Conservation (phyloP, 2,797 vertebrate species). For the Champsocephalus gunnari region DNA sequence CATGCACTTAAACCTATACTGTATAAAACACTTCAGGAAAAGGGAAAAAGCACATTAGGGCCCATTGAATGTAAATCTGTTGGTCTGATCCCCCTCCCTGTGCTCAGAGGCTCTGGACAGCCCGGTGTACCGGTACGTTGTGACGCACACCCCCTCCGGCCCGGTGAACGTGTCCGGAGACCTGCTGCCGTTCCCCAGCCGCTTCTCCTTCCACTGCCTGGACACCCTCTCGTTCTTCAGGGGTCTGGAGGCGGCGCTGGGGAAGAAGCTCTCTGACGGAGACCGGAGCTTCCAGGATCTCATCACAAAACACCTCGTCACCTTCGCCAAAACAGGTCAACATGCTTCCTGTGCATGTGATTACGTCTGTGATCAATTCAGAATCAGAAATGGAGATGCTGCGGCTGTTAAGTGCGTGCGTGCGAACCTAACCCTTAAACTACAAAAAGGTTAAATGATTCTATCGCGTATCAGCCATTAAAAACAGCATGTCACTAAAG, state of each 20-base stretch:
- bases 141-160: conserved; percentile 80
- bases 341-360: too few species aligned
- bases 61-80: too few species aligned
- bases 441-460: too few species aligned
- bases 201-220: conserved; percentile 83
- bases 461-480: too few species aligned
- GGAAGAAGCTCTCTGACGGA: conserved; percentile 43
- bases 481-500: too few species aligned
- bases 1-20: too few species aligned
- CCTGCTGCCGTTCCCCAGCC: conserved; percentile 66
- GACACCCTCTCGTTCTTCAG: conserved; percentile 80
- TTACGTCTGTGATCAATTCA: too few species aligned
- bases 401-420: too few species aligned
- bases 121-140: conserved; percentile 86
- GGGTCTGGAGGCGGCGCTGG: conserved; percentile 64
- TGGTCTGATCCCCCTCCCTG: neutral
- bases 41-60: too few species aligned
- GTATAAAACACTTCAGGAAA: too few species aligned
- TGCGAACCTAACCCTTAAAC: too few species aligned
- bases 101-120: conserved; percentile 77
- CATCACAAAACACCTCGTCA: conserved; percentile 72
- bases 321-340: conserved; percentile 83
- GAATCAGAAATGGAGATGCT: too few species aligned
- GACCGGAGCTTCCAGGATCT: conserved; percentile 78
- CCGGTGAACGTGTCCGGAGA: conserved; percentile 3